These are phyloP conservation scores for Hydractinia echinata DNA, from an alignment of 30 jellyfish, hydroid and myxozoan species.

Conservation along the genomic window DNA sequence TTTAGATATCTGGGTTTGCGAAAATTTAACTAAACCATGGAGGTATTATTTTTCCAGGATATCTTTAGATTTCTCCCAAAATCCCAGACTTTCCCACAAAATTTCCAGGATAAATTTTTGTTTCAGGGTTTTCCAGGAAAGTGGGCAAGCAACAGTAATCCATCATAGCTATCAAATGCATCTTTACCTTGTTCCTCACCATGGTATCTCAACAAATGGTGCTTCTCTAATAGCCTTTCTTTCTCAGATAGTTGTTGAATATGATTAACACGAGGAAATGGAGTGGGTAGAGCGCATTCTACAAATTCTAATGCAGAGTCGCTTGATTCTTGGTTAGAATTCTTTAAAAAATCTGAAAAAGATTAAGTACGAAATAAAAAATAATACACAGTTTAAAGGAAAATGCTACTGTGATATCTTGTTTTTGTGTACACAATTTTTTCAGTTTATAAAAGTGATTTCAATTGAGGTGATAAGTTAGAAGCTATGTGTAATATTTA, in stretches of 20 bases:
- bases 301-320: not conserved
- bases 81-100: not conserved
- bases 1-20: no score
- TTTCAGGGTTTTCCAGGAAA: not conserved
- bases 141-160: not conserved
- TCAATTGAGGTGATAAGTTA: no score
- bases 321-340: not conserved
- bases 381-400: not conserved
- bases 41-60: not conserved
- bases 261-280: constrained; percentile 19
- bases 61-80: not conserved
- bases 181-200: no score
- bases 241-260: not conserved
- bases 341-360: not conserved
- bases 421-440: not conserved
- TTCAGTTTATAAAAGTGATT: no score
- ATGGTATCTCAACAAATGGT: no score
- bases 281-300: not conserved
- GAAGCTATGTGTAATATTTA: no score
- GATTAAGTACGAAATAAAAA: not conserved
- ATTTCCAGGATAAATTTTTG: not conserved
- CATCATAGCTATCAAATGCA: not conserved
- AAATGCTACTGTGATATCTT: no score
- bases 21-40: no score
- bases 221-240: no score